Conservation (phyloP, 2,113 vertebrate species). For the Tragelaphus strepsiceros region DNA sequence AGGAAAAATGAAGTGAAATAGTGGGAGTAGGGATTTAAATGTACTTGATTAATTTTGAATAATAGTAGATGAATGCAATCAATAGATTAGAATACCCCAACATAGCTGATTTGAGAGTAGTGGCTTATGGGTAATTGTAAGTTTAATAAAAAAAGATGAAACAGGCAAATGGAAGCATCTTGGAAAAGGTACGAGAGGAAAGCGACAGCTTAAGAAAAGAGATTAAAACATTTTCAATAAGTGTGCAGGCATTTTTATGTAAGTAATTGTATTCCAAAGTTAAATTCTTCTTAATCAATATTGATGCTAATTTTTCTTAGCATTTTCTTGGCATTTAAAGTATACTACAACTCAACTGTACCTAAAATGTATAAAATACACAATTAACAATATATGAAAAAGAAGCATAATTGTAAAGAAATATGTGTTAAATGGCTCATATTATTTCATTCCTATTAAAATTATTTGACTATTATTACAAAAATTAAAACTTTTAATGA, state of each 20-base stretch:
- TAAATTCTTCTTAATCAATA: not conserved
- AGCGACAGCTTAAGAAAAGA: not conserved
- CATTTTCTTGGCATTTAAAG: not conserved
- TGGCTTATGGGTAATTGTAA: not conserved
- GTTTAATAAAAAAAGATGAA: not conserved
- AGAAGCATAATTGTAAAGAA: not conserved
- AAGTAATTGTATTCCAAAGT: not conserved
- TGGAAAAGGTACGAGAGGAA: not conserved
- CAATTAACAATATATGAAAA: not conserved
- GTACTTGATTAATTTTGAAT: constrained; percentile 17
- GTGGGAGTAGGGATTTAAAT: not conserved
- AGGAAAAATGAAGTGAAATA: not conserved
- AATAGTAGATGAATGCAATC: not conserved
- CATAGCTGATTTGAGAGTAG: not conserved
- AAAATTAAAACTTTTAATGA: not conserved
- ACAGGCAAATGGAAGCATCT: not conserved
- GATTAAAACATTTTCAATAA: not conserved
- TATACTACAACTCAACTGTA: not conserved
- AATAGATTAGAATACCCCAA: not conserved
- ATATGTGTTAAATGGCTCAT: not conserved
- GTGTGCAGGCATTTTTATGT: not conserved
- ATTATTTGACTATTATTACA: not conserved
- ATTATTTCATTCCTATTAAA: not conserved
- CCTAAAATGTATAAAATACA: not conserved
- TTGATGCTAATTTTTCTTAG: not conserved